Conservation (phyloP, 2,888 invertebrate species). For the Sycophila texana region DNA sequence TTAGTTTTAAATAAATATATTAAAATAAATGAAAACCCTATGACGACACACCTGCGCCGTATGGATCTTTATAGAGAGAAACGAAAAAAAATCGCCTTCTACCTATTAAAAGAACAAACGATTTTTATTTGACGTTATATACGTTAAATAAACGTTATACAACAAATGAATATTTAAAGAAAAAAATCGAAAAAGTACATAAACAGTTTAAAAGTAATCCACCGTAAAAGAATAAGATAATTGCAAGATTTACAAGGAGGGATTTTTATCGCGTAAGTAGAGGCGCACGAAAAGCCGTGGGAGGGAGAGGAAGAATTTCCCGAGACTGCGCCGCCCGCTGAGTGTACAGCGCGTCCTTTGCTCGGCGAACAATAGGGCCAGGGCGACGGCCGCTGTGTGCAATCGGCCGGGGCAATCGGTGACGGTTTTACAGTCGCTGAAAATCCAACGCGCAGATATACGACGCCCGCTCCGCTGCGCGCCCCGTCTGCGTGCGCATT, state of each 20-base stretch:
- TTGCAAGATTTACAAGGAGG: constrained; percentile 32
- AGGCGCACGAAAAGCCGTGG: not conserved
- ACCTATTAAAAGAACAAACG: too few species aligned
- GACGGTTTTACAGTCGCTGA: constrained; percentile 70
- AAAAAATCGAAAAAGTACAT: not conserved
- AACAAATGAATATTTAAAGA: too few species aligned
- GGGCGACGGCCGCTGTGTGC: constrained; percentile 2
- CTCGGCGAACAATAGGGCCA: constrained; percentile 42
- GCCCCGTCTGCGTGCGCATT: not conserved
- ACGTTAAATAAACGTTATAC: too few species aligned
- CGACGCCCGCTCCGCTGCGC: not conserved
- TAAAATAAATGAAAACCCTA: too few species aligned
- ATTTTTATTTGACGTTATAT: too few species aligned
- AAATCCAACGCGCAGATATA: constrained; percentile 68
- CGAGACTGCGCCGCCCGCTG: constrained; percentile 50
- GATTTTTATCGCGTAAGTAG: constrained; percentile 31
- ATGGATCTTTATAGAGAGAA: too few species aligned
- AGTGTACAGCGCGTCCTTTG: constrained; percentile 39
- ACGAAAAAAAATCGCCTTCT: too few species aligned
- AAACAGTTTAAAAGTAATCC: not conserved
- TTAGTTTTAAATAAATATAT: too few species aligned
- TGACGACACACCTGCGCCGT: too few species aligned
- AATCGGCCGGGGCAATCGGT: constrained; percentile 48
- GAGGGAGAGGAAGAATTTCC: constrained; percentile 40
- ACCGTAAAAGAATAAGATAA: not conserved